Evolutionary conservation across 1,140 invertebrate genomes (phyloP).

Genomic region (Drosophila willistoni): DNA sequence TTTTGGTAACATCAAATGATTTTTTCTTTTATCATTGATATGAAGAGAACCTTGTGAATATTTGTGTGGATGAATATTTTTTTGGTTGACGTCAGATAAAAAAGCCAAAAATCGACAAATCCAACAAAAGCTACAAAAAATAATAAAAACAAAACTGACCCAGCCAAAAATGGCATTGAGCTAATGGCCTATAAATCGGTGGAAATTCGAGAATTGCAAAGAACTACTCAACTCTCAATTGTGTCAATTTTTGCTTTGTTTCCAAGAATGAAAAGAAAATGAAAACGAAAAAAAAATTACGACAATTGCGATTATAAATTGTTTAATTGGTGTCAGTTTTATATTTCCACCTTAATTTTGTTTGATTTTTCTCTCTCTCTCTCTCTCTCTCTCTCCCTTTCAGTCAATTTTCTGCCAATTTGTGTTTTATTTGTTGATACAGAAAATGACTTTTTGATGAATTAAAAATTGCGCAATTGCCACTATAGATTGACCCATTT

Average conservation of each 20-base stretch:
- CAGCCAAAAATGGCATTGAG: conserved; percentile 28
- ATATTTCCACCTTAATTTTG: conserved; percentile 19
- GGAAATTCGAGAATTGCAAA: conserved; percentile 9
- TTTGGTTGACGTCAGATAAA: conserved; percentile 15
- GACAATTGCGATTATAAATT: conserved; percentile 18
- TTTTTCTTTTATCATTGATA: conserved; percentile 20
- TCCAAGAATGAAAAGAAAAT: conserved; percentile 10
- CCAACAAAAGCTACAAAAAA: background rate
- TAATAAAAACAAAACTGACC: conserved; percentile 22
- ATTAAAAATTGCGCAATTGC: conserved; percentile 21
- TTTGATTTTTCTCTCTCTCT: background rate
- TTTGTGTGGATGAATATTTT: background rate
- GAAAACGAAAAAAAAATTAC: background rate
- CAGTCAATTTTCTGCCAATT: conserved; percentile 2
- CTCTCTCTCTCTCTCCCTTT: background rate
- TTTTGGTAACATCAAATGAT: conserved; percentile 14
- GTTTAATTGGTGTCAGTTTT: conserved; percentile 28
- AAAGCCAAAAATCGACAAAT: background rate
- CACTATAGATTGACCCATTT: conserved; percentile 6
- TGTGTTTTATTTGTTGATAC: background rate
- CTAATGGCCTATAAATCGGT: conserved; percentile 19
- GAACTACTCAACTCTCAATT: conserved; percentile 6
- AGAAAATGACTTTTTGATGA: conserved; percentile 5
- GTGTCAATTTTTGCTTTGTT: conserved; percentile 23
- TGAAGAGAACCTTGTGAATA: background rate